A percentile compares a stretch with the other conserved stretches of the same genome.
phyloP scores from a whole-genome alignment of 2,888 invertebrate genomes.

The Phytoseiulus persimilis region DNA sequence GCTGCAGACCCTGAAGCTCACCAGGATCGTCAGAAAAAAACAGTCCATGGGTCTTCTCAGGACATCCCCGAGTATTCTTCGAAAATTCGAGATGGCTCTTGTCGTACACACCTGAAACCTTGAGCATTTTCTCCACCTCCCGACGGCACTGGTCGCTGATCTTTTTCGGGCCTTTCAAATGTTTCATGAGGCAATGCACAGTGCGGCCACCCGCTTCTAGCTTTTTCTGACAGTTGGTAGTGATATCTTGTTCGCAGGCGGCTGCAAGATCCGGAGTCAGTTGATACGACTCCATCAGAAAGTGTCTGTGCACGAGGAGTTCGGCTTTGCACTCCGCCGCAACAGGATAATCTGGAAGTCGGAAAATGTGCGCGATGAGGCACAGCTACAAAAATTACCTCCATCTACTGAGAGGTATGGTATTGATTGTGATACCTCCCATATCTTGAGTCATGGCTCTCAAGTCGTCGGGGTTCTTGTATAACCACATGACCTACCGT shows the following conservation, averaged over 20 bases:
- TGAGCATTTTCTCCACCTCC: constrained; percentile 55
- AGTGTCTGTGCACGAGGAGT: constrained; percentile 79
- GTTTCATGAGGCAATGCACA: constrained; percentile 88
- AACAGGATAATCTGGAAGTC: constrained; percentile 57
- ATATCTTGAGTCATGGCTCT: no score
- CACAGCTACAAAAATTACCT: no score
- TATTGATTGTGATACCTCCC: no score
- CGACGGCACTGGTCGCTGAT: constrained; percentile 65
- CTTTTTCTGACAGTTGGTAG: constrained; percentile 59
- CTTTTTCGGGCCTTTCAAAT: constrained; percentile 54
- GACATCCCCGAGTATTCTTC: no score
- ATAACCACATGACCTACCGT: constrained; percentile 48
- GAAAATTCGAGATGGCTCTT: no score
- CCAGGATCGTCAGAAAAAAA: no score
- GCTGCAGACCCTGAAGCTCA: no score
- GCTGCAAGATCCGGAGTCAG: constrained; percentile 85
- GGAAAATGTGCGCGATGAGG: no score
- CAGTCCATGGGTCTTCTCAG: no score
- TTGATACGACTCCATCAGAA: constrained; percentile 84
- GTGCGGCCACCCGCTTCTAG: constrained; percentile 72
- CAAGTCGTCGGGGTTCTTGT: no score
- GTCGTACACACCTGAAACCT: background rate
- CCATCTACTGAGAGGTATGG: no score
- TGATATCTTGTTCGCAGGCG: constrained; percentile 75
- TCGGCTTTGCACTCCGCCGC: constrained; percentile 72